Evolutionary conservation across 2,797 vertebrate species (phyloP), one percentile per base, ranked within the genome.

Genomic region (Agapornis canus): DNA sequence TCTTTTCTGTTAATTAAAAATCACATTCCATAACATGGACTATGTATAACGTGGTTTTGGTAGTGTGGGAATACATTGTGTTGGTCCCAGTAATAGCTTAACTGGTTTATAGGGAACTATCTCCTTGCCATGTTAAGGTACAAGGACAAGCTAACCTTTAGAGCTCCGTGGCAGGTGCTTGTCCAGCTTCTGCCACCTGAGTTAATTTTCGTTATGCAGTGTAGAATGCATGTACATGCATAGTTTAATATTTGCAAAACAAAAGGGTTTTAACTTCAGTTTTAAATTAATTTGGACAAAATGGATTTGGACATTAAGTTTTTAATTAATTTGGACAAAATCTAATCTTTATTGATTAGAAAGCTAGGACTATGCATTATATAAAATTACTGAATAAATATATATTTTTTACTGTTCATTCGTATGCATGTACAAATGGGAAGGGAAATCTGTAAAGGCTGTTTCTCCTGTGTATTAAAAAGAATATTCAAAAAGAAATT

Each of bases 41-140:
- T 57, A 57, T 35, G 16, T 57, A 35, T 35, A 57, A 35, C 10
- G 3, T 51, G 9, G 11, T 32, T 78, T 73, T 52, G 56, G 19
- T 56, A 69, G 31, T 1, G 1, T 76, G 68, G 59, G 31, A 69
- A 43, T 80, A 25, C 10, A 76, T 88, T 2, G 2, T 0, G 0
- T 40, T 65, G 11, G 12, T 79, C 11, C 6, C 19, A 82, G 37
- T 64, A 90, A 17, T 0, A 85, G 35, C 15, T 61, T 35, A 25
- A 31, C 13, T 68, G 35, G 10, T 49, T 81, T 45, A 6, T 7
- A 5, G 27, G 37, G 10, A 69, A 10, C 26, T 43, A 37, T 26
- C 20, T 49, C 7, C 21, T 82, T 43, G 12, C n/a, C 12, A 2
- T 9, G 2, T 16, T 49, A 75, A 47, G 61, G 32, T 9, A 42